These are phyloP conservation scores for Grapholita molesta DNA, from an alignment of 1,140 invertebrate species.

Conservation along the genomic window DNA sequence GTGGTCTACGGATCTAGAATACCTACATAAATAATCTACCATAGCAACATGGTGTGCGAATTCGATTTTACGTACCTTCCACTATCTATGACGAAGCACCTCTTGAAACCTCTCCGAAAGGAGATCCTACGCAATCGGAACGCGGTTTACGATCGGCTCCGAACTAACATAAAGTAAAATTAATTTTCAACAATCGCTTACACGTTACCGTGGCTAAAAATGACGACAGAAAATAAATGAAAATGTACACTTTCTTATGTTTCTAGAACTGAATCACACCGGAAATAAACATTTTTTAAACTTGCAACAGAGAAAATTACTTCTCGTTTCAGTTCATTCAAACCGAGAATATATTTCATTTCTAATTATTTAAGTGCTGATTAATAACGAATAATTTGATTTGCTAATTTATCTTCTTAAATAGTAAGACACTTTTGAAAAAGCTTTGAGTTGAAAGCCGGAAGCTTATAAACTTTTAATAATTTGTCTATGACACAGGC, in stretches of 20 bases:
- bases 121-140: conserved; percentile 35
- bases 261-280: conserved; percentile 74
- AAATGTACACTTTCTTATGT: conserved; percentile 74
- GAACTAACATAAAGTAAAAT: conserved; percentile 66
- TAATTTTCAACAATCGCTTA: conserved; percentile 57
- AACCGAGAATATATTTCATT: conserved; percentile 57
- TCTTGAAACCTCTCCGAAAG: conserved; percentile 39
- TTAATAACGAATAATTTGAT: conserved; percentile 28
- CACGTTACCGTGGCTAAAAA: conserved; percentile 66
- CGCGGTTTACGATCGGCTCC: conserved; percentile 47
- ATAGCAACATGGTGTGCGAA: conserved; percentile 71
- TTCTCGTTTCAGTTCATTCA: conserved; percentile 38
- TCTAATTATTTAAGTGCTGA: conserved; percentile 42
- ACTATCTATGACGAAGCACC: conserved; percentile 62
- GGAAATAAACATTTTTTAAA: conserved; percentile 65
- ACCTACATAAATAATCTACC: conserved; percentile 49
- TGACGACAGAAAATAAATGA: conserved; percentile 78
- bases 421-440: conserved; percentile 29
- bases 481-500: conserved; percentile 25
- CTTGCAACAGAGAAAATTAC: conserved; percentile 45
- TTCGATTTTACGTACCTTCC: conserved; percentile 72
- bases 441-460: conserved; percentile 36
- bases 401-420: conserved; percentile 23
- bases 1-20: conserved; percentile 53
- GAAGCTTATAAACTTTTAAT: conserved; percentile 37